Evolutionary conservation across 1,140 invertebrate species (phyloP).

Genomic region (Cepaea nemoralis): DNA sequence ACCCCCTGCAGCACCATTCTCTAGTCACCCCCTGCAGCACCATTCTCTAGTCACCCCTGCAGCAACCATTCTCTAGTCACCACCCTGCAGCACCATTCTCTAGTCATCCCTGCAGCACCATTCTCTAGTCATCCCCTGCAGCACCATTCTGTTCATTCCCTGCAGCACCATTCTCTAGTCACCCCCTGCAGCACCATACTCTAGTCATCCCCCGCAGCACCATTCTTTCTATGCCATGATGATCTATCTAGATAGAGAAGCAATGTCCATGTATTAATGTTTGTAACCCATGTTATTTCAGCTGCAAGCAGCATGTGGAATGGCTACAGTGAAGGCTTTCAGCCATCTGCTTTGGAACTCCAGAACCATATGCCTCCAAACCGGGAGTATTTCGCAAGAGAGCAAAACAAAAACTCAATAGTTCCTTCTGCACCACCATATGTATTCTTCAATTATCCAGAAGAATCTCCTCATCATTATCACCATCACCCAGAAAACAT

Average conservation of each 20-base stretch:
- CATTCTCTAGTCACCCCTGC: no score
- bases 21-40: no score
- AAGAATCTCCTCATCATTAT: background rate
- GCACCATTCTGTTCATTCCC: no score
- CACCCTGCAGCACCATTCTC: no score
- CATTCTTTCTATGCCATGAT: background rate
- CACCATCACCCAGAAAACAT: background rate
- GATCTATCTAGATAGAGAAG: background rate
- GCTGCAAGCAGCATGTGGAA: conserved; percentile 16
- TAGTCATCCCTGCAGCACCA: no score
- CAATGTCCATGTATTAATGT: background rate
- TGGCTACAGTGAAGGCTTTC: conserved; percentile 24
- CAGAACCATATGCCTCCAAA: conserved; percentile 6
- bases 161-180: no score
- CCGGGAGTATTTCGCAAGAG: background rate
- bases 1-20: no score
- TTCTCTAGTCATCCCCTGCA: no score
- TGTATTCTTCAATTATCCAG: conserved; percentile 27
- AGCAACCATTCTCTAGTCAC: no score
- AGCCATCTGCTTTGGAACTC: conserved; percentile 1
- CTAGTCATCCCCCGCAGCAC: no score
- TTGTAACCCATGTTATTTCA: conserved; percentile 11
- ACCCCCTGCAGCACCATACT: no score
- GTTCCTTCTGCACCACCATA: conserved; percentile 4
- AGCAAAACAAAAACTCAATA: conserved; percentile 4